Evolutionary conservation across 2,113 vertebrate genomes (phyloP), one percentile per base, ranked within the genome.

Genomic region (Cebus imitator): DNA sequence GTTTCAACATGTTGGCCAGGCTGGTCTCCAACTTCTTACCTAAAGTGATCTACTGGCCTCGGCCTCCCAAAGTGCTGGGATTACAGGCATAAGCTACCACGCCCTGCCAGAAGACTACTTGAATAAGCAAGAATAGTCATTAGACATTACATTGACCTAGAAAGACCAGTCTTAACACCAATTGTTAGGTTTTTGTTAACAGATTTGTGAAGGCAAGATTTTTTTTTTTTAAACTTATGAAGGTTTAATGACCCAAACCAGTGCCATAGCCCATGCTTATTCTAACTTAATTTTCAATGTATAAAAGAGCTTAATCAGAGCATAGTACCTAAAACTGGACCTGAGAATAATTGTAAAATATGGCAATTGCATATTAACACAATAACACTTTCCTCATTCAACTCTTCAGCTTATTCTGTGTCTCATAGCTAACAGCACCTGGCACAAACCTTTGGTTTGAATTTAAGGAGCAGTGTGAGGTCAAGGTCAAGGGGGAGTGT

Each of bases 381-480:
- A 37, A 0, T 3, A 8, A 40, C 5, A 0, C 68, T 17, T 11
- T 78, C 43, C 30, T 78, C n/a, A 0, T 14, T 50, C 27, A 50
- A 52, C 48, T 68, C 18, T n/a, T 32, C 18, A 1, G 57, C 37
- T 68, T 23, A 0, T 12, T 48, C 73, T 20, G 73, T 6, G 3
- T 50, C 21, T 61, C 14, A 4, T 6, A n/a, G 58, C 81, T 21
- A 37, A 45, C 30, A 61, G 43, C 68, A 70, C 57, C 27, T 48
- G 40, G 85, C 37, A 27, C 4, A 23, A 23, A 43, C 5, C 27
- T 93, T 48, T 9, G 18, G 30, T 87, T 40, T 32, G 40, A 79
- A 40, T 40, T 30, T 17, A 73, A 17, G 40, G n/a, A 81, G 30
- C 80, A 68, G 1, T 75, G 48, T 64, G 14, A 50, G 48, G 21